Percentiles rank a stretch among this genome's conserved stretches.
These are phyloP conservation scores for Hirtodrosophila alboralis DNA, from an alignment of 2,888 invertebrate species.

Conservation along the genomic window DNA sequence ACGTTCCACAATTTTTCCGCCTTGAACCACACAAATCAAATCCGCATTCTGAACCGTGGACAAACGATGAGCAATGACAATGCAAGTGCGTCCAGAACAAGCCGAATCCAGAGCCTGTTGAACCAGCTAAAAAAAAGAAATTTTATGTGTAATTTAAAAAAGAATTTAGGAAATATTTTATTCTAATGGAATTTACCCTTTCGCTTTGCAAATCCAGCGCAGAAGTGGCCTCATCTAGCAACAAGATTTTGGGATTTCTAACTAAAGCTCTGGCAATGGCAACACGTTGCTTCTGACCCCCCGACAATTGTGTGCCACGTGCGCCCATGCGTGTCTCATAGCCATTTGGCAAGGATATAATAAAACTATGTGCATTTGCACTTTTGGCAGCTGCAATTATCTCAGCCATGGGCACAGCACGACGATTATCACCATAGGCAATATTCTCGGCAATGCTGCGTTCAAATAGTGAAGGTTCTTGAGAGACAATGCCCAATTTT, in stretches of 20 bases:
- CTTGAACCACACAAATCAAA: conserved; percentile 92
- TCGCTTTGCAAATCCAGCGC: conserved; percentile 91
- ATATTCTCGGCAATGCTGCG: conserved; percentile 93
- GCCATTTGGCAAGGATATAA: conserved; percentile 89
- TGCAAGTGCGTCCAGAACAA: conserved; percentile 91
- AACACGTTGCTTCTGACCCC: conserved; percentile 95
- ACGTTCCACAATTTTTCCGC: conserved; percentile 90
- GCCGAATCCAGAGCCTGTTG: conserved; percentile 94
- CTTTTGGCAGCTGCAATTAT: conserved; percentile 89
- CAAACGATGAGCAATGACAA: conserved; percentile 94
- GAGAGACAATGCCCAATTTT: conserved; percentile 92
- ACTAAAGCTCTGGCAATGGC: conserved; percentile 92
- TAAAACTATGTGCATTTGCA: conserved; percentile 92
- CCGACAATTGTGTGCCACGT: conserved; percentile 91
- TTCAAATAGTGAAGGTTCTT: conserved; percentile 94
- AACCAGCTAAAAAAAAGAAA: conserved; percentile 85
- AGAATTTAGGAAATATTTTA: too few relatives aligned
- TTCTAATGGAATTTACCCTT: conserved; percentile 33
- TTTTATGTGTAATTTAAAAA: too few relatives aligned
- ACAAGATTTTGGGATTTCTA: conserved; percentile 89
- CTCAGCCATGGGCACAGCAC: conserved; percentile 88
- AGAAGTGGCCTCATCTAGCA: conserved; percentile 92
- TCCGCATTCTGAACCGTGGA: conserved; percentile 93
- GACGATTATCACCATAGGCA: conserved; percentile 92
- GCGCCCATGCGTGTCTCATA: conserved; percentile 91